Conservation (phyloP, 2,797 vertebrate genomes). For the Nasua narica region DNA sequence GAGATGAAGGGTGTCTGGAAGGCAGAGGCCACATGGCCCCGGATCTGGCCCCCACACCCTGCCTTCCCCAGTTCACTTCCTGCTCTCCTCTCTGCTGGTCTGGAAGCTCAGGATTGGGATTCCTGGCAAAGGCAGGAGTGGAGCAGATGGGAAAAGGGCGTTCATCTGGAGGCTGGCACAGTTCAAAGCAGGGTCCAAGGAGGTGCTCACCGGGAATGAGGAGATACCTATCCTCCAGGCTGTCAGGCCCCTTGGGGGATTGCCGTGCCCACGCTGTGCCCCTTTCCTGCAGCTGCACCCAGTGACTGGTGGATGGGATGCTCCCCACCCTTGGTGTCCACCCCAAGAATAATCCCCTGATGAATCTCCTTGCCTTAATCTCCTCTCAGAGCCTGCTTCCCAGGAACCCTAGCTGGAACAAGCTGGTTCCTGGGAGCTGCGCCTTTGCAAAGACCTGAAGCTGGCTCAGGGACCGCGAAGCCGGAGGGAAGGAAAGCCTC, state of each 20-base stretch:
- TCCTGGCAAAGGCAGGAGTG: background rate
- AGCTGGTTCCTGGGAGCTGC: background rate
- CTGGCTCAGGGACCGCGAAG: background rate
- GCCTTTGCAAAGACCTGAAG: background rate
- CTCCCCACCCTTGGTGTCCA: no score
- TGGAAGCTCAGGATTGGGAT: background rate
- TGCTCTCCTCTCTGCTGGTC: background rate
- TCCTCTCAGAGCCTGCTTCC: background rate
- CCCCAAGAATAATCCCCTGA: background rate
- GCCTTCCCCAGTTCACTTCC: background rate
- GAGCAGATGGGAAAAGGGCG: background rate
- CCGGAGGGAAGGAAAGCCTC: background rate
- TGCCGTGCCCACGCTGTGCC: accelerated
- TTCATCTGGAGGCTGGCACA: background rate
- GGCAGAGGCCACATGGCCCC: background rate
- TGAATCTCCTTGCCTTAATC: background rate
- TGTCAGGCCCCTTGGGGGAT: background rate
- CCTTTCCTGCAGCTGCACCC: background rate
- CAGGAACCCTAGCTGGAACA: accelerated
- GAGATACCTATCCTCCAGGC: background rate
- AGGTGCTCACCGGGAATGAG: background rate
- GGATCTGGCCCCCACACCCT: background rate
- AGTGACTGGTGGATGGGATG: background rate
- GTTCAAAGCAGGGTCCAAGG: background rate
- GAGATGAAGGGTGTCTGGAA: background rate